Percentiles rank a stretch among this genome's conserved stretches.
Evolutionary conservation across 2,888 invertebrate species (phyloP).

Genomic region (Mythimna albipuncta): DNA sequence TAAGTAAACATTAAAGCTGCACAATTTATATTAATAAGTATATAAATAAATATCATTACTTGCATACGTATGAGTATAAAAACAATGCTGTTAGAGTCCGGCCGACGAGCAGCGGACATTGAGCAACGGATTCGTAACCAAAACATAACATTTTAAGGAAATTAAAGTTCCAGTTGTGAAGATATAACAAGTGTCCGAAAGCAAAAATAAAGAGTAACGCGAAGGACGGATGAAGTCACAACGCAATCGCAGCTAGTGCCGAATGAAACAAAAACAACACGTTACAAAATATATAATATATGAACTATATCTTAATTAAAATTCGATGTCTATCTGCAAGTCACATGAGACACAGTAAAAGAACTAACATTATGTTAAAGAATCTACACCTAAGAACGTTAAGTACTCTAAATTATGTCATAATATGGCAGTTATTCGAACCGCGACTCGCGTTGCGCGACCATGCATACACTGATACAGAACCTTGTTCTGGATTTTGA

Average conservation of each 20-base stretch:
- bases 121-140: constrained; percentile 85
- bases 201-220: constrained; percentile 68
- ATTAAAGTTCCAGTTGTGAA: constrained; percentile 81
- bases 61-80: constrained; percentile 82
- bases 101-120: constrained; percentile 80
- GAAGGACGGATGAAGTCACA: constrained; percentile 72
- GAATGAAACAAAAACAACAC: constrained; percentile 78
- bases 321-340: constrained; percentile 87
- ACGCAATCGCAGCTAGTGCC: constrained; percentile 74
- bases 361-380: constrained; percentile 80
- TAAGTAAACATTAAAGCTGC: constrained; percentile 91
- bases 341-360: constrained; percentile 83
- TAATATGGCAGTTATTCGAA: constrained; percentile 91
- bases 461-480: constrained; percentile 70
- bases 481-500: constrained; percentile 87
- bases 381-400: constrained; percentile 85
- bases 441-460: constrained; percentile 72
- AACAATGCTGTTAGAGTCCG: constrained; percentile 85
- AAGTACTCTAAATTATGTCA: constrained; percentile 89
- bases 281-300: constrained; percentile 68
- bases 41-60: constrained; percentile 88
- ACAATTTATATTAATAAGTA: constrained; percentile 89
- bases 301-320: constrained; percentile 80
- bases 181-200: constrained; percentile 85
- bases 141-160: constrained; percentile 74